Percentiles rank a stretch among this genome's conserved stretches.
These are phyloP conservation scores for Clupea harengus DNA, from an alignment of 2,113 vertebrate species.

Conservation along the genomic window DNA sequence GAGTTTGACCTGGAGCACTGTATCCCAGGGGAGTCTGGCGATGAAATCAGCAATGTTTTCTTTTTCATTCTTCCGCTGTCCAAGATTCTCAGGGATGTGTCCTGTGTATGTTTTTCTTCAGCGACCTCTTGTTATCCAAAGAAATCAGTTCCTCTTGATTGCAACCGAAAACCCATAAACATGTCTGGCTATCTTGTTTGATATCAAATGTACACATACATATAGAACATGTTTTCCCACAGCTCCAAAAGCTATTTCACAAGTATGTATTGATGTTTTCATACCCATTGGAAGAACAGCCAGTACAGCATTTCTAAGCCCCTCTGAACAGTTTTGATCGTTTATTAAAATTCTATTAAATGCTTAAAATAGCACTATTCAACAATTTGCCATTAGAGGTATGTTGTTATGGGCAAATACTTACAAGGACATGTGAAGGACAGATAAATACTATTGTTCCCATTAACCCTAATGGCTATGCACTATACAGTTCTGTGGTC, in stretches of 20 bases:
- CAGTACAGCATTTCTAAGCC: neutral
- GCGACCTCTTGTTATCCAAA: neutral
- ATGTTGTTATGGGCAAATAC: no score
- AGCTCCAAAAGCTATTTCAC: neutral
- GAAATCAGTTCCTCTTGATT: constrained; percentile 9
- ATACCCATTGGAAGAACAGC: neutral
- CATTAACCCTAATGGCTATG: no score
- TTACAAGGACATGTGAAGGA: no score
- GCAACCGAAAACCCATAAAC: neutral
- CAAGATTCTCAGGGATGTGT: constrained; percentile 17
- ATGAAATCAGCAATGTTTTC: constrained; percentile 25
- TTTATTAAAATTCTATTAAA: neutral
- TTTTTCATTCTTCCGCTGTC: constrained; percentile 9
- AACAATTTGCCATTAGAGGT: no score
- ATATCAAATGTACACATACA: neutral
- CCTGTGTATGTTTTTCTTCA: neutral
- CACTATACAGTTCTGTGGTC: no score
- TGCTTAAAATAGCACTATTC: neutral
- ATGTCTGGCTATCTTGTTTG: neutral
- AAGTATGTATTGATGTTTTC: neutral
- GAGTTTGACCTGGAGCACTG: constrained; percentile 34
- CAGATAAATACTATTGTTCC: no score
- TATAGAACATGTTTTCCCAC: constrained; percentile 10
- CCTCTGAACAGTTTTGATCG: neutral
- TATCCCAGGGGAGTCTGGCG: constrained; percentile 36